These are phyloP conservation scores for Eubasilissa regina DNA, from an alignment of 1,140 invertebrate species.

Conservation along the genomic window DNA sequence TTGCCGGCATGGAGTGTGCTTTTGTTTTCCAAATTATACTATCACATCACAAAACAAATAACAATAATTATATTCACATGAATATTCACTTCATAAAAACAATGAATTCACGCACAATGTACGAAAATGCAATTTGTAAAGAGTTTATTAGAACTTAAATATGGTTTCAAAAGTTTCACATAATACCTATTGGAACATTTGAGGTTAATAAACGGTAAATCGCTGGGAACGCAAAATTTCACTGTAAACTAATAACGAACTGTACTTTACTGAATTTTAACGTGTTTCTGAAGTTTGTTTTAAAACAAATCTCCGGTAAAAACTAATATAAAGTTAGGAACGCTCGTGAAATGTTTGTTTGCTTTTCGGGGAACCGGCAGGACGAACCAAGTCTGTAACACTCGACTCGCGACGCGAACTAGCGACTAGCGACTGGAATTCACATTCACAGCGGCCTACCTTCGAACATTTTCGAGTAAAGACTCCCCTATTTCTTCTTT, in stretches of 20 bases:
- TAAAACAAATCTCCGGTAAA: conserved; percentile 1
- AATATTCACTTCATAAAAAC: background rate
- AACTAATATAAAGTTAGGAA: conserved; percentile 38
- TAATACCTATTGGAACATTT: background rate
- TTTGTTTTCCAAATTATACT: conserved; percentile 12
- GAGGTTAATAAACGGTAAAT: conserved; percentile 30
- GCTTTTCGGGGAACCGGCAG: conserved; percentile 17
- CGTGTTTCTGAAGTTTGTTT: background rate
- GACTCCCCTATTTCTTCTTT: conserved; percentile 20
- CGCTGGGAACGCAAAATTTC: background rate
- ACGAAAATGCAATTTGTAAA: background rate
- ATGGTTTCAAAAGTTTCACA: conserved; percentile 29
- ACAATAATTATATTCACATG: background rate
- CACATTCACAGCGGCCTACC: conserved; percentile 23
- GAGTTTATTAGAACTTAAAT: background rate
- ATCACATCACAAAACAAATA: conserved; percentile 24
- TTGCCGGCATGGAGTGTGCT: background rate
- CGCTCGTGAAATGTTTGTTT: conserved; percentile 25
- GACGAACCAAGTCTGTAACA: background rate
- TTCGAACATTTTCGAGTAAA: conserved; percentile 10
- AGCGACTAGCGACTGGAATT: conserved; percentile 1
- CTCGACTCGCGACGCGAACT: conserved; percentile 28
- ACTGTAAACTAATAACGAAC: conserved; percentile 20
- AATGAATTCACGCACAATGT: conserved; percentile 4
- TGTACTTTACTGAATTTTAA: background rate